Conservation (phyloP, 92 coral and sea anemone genomes). For the Metridium senile region DNA sequence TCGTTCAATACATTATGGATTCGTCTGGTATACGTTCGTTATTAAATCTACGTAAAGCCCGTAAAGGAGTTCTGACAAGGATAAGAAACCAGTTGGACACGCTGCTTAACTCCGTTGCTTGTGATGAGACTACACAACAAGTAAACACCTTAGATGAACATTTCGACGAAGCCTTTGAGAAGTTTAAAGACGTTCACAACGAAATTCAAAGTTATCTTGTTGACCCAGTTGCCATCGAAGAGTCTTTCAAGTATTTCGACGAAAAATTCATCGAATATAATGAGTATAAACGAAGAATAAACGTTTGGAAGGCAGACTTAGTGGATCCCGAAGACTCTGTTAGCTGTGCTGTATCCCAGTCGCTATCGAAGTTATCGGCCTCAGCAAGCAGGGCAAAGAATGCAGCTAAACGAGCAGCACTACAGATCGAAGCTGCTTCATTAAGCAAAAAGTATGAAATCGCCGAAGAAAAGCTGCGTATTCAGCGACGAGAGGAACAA, state of each 20-base stretch:
- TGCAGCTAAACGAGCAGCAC: conserved; percentile 59
- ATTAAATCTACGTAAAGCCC: neutral
- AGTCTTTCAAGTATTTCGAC: neutral
- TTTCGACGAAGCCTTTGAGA: neutral
- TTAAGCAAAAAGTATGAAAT: conserved; percentile 8
- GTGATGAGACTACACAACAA: neutral
- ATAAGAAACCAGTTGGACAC: neutral
- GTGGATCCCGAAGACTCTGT: neutral
- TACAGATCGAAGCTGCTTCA: conserved; percentile 45
- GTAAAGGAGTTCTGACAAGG: conserved; percentile 2
- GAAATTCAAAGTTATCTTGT: neutral
- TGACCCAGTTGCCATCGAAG: conserved; percentile 4
- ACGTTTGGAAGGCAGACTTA: neutral
- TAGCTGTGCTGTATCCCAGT: neutral
- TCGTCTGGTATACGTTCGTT: neutral
- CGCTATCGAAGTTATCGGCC: neutral
- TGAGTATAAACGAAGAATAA: neutral
- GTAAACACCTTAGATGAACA: neutral
- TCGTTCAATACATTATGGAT: neutral
- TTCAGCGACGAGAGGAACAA: conserved; percentile 45
- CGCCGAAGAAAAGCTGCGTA: conserved; percentile 34
- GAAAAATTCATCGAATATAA: neutral
- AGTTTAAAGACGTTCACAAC: neutral
- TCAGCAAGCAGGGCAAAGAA: conserved; percentile 10
- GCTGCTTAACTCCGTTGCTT: neutral